Conservation (phyloP, 1,140 invertebrate genomes). For the Caenorhabditis inopinata region DNA sequence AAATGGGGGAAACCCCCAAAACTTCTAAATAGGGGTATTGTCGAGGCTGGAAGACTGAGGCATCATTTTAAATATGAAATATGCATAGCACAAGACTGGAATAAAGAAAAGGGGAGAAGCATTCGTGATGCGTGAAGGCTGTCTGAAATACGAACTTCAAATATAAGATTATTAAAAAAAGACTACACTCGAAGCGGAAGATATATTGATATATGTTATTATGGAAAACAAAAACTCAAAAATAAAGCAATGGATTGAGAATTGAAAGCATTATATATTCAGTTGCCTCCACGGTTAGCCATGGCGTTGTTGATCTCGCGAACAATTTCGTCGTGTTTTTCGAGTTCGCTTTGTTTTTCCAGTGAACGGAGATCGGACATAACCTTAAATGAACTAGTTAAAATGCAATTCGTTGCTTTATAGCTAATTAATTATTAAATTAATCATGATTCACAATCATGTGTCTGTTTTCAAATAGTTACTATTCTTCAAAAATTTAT, state of each 20-base stretch:
- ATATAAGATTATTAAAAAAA: not conserved
- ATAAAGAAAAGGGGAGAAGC: not conserved
- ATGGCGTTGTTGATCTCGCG: slow-evolving; percentile 42
- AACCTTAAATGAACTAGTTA: slow-evolving; percentile 80
- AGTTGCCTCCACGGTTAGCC: slow-evolving; percentile 38
- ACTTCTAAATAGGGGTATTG: not conserved
- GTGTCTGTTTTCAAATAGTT: not conserved
- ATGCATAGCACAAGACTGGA: slow-evolving; percentile 11
- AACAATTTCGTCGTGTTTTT: slow-evolving; percentile 46
- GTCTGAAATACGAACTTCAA: not conserved
- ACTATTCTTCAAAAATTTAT: not conserved
- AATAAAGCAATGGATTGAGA: slow-evolving; percentile 15
- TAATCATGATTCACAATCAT: not conserved
- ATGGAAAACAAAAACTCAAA: not conserved
- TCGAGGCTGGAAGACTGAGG: not conserved
- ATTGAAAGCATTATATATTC: not conserved
- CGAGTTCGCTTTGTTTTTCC: slow-evolving; percentile 42
- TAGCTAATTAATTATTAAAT: not conserved
- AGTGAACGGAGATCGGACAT: slow-evolving; percentile 83
- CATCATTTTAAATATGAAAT: not conserved
- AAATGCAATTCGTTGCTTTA: no score
- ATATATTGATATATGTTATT: not conserved
- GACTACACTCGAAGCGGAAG: slow-evolving; percentile 7
- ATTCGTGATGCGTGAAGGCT: not conserved
- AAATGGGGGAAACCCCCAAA: not conserved